Evolutionary conservation across 2,113 vertebrate species (phyloP), one percentile per base, ranked within the genome.

Genomic region (Psammodynastes pulverulentus): DNA sequence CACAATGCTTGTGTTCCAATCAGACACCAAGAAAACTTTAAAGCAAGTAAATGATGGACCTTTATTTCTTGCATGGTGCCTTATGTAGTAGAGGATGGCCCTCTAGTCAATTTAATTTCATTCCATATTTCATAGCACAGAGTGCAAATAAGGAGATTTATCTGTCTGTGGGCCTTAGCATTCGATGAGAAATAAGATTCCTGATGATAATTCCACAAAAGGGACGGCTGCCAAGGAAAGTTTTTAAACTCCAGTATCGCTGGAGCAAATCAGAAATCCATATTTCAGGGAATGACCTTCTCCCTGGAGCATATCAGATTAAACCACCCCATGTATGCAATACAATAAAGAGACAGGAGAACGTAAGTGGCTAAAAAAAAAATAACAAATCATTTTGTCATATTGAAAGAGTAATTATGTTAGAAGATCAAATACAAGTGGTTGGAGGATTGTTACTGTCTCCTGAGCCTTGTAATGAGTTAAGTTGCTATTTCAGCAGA

Each of bases 361-460:
- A 88, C 8, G 15, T 84, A 88, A 92, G n/a, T 79, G 62, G 39
- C 8, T 54, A 86, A 62, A 23, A 92, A 0, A 23, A 24, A 49
- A 10, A 67, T n/a, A 0, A 26, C 0, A 49, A 53, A 21, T 1
- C 0, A 0, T 24, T 4, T 52, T 1, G 79, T 19, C 87, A 93
- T 94, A 86, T 17, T 92, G 62, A 26, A 43, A 26, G 46, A 48
- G 43, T 85, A 39, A 92, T 10, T 0, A 21, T 46, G 51, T 53
- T 79, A 2, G 26, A 67, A 91, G 92, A 94, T 85, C 45, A 94
- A 93, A 5, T n/a, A 17, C 91, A 52, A 62, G n/a, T 84, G 45
- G 52, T 72, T 87, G 67, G 39, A 62, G 24, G 13, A 29, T 84
- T 92, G 72, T 26, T 34, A 0, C 46, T 1, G 0, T 21, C 9